Base-by-base conservation (phyloP, 37 sponge, comb jelly and placozoan species). In the Amphimedon queenslandica region DNA sequence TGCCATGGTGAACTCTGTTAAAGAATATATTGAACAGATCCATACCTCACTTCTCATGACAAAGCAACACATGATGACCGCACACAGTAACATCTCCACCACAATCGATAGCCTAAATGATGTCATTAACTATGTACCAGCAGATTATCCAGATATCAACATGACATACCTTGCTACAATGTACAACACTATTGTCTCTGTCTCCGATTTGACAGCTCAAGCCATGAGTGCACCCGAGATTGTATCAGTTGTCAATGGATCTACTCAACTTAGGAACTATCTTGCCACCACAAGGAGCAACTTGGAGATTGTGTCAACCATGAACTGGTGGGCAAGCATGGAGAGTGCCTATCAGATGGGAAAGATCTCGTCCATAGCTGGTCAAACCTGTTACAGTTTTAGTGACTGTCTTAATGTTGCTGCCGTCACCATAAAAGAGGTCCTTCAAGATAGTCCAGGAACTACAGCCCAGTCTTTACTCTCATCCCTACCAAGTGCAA, bases 1-100 rank as follows among this genome's bases (percentile, higher is more conserved):
- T 71, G 55, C 51, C 27, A 58, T 21, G 37, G 21, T 70, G 68
- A 16, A 27, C 39, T 63, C 60, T 29, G 37, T 43, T 40, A 28
- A 71, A 20, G 24, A 71, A 21, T 79, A 71, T 21, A n/a, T 79
- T 25, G 2, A 8, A 0, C 42, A 71, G 58, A n/a, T 77, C 28
- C 21, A 5, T 23, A 13, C 11, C 40, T 57, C 57, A 38, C 78
- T 77, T n/a, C 57, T 68, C 28, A 56, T 6, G 0, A 18, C 65
- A 5, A 27, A 3, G 13, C 21, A 11, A 23, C 4, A 36, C 23
- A 24, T 60, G 30, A 34, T 29, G 34, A 10, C 2, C 1, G 36
- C 63, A 60, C 57, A 60, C 24, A 18, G 18, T 10, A 58, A 57
- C 20, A 25, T 61, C 32, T 23, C 41, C 32, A n/a, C 47, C 34